Conservation (phyloP, 2,888 invertebrate genomes). For the Escarpia spicata region DNA sequence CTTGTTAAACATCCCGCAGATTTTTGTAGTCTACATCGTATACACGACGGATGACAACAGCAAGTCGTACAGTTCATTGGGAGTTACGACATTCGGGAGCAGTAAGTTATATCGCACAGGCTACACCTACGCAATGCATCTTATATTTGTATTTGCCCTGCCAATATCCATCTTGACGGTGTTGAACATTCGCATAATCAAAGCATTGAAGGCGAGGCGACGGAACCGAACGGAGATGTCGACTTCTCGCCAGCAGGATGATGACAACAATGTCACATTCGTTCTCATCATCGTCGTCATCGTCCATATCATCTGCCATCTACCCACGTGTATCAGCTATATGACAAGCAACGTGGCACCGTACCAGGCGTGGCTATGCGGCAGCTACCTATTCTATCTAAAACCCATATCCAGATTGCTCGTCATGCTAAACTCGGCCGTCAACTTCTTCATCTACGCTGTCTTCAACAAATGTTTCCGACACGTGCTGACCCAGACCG, state of each 20-base stretch:
- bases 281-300: conserved; percentile 44
- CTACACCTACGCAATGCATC: conserved; percentile 31
- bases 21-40: conserved; percentile 25
- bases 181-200: no score
- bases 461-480: no score
- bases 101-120: background rate
- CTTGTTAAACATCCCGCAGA: conserved; percentile 41
- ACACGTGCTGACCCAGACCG: no score
- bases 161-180: conserved; percentile 13
- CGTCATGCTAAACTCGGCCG: conserved; percentile 42
- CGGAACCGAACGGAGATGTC: no score
- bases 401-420: conserved; percentile 39
- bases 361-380: conserved; percentile 34
- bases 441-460: conserved; percentile 44
- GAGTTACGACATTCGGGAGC: no score
- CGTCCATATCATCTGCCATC: conserved; percentile 44
- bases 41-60: background rate
- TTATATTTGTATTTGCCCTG: conserved; percentile 32
- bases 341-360: conserved; percentile 41
- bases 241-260: conserved; percentile 31
- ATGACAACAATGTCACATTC: conserved; percentile 46
- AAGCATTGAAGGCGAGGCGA: no score
- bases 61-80: background rate
- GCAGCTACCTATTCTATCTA: conserved; percentile 45
- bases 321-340: conserved; percentile 42